phyloP scores from a whole-genome alignment of 2,888 invertebrate species.

The Drosophila paranaensis region DNA sequence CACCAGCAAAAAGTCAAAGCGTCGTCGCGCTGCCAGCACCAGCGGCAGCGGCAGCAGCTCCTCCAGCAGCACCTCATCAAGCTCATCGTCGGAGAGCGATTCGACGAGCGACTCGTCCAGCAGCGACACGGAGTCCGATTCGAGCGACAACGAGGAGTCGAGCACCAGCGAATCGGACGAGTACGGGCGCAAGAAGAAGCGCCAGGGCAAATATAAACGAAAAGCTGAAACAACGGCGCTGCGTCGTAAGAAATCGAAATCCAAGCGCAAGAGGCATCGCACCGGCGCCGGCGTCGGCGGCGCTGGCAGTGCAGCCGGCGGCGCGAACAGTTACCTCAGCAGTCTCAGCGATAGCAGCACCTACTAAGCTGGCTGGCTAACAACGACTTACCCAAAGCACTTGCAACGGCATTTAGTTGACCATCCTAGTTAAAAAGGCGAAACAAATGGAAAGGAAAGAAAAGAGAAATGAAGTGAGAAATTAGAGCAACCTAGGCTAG shows the following conservation, averaged over 20 bases:
- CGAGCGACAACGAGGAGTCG: conserved; percentile 83
- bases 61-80: conserved; percentile 21
- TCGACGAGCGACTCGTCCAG: conserved; percentile 30
- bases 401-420: conserved; percentile 42
- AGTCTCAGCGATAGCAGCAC: conserved; percentile 78
- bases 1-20: conserved; percentile 66
- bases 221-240: conserved; percentile 75
- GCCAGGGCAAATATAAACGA: conserved; percentile 82
- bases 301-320: conserved; percentile 69
- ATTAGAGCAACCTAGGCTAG: conserved; percentile 44
- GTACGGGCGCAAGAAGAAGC: conserved; percentile 80
- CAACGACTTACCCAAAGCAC: conserved; percentile 50
- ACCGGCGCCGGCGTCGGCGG: conserved; percentile 31
- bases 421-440: conserved; percentile 30
- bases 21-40: conserved; percentile 61
- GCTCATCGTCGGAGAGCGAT: conserved; percentile 34
- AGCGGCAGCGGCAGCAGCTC: conserved; percentile 41
- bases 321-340: conserved; percentile 73
- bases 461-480: neutral
- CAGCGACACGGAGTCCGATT: conserved; percentile 75
- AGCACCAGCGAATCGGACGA: conserved; percentile 82
- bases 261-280: conserved; percentile 80
- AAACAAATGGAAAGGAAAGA: conserved; percentile 5
- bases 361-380: conserved; percentile 46
- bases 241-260: conserved; percentile 80